Percentiles rank a stretch among this genome's conserved stretches.
These are phyloP conservation scores for Hypercompe scribonia DNA, from an alignment of 2,888 invertebrate species.

Conservation along the genomic window DNA sequence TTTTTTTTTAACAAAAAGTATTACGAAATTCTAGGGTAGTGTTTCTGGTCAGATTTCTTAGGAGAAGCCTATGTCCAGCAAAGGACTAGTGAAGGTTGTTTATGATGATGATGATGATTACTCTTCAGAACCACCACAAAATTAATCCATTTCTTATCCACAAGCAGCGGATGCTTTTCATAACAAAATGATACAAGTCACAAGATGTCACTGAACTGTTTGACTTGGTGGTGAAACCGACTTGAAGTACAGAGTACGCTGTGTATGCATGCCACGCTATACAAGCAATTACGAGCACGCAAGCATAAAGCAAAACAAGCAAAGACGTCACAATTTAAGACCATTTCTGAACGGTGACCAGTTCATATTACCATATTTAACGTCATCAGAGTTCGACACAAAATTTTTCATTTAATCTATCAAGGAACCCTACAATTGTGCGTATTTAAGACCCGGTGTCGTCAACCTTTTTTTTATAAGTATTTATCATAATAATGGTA, in stretches of 20 bases:
- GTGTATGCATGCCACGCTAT: not conserved
- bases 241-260: not conserved
- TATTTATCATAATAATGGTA: slow-evolving; percentile 49
- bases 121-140: not conserved
- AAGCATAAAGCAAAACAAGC: not conserved
- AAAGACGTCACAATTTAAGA: not conserved
- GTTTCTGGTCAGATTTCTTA: no score
- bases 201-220: not conserved
- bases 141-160: not conserved
- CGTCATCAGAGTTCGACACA: not conserved
- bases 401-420: not conserved
- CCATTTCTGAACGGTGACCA: not conserved
- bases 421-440: slow-evolving; percentile 6
- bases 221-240: not conserved
- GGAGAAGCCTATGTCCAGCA: no score
- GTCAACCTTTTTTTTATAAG: slow-evolving; percentile 52
- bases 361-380: not conserved
- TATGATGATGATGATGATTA: no score
- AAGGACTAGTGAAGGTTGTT: no score
- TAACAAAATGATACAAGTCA: not conserved
- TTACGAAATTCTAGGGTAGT: no score
- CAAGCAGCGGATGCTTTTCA: not conserved
- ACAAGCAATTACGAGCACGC: not conserved
- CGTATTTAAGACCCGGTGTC: slow-evolving; percentile 32
- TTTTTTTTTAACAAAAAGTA: no score